phyloP scores from a whole-genome alignment of 2,113 vertebrate genomes.

The Vulpes ferrilata region DNA sequence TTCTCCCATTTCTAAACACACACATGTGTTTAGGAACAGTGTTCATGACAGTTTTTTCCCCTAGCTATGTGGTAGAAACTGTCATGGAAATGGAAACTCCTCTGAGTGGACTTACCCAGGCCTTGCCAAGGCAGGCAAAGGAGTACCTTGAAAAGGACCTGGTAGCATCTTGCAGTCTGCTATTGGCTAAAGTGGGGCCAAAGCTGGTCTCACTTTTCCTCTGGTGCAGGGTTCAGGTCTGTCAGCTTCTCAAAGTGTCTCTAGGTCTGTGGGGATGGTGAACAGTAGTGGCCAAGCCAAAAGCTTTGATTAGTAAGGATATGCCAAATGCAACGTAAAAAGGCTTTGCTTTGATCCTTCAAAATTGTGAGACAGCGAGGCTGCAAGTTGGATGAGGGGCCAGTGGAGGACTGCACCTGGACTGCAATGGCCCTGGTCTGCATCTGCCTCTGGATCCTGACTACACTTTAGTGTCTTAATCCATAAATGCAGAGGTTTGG shows the following conservation, averaged over 20 bases:
- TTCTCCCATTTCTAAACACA: neutral
- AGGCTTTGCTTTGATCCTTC: neutral
- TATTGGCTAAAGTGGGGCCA: neutral
- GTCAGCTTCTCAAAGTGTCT: neutral
- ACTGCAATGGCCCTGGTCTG: neutral
- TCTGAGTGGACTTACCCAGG: neutral
- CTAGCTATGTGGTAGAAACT: rapidly evolving
- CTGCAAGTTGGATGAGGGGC: rapidly evolving
- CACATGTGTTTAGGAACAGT: neutral
- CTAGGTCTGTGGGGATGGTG: neutral
- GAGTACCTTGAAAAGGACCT: neutral
- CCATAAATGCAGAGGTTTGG: neutral
- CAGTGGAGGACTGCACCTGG: rapidly evolving
- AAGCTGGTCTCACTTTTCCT: neutral
- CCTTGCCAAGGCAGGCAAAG: neutral
- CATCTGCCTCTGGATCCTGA: rapidly evolving
- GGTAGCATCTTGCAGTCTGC: neutral
- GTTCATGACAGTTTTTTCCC: neutral
- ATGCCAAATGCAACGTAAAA: too few species aligned
- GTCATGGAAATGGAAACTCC: neutral
- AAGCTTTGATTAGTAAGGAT: neutral
- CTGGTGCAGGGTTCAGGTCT: neutral
- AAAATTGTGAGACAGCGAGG: rapidly evolving
- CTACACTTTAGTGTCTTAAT: neutral
- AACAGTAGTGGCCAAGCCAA: neutral